Conservation (phyloP, 2,113 vertebrate genomes). For the Mustela nigripes region DNA sequence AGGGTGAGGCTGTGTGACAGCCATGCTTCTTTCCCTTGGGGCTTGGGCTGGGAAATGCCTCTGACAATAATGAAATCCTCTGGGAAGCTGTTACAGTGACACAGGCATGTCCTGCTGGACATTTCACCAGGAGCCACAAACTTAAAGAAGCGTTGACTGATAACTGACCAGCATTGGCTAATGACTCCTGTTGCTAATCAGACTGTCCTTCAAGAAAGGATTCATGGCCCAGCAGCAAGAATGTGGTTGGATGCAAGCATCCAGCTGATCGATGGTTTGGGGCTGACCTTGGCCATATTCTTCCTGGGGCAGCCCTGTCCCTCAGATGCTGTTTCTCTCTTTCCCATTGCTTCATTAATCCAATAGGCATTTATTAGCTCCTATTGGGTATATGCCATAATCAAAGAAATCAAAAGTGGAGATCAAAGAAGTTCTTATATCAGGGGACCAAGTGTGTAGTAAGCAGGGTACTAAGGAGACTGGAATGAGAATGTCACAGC, state of each 20-base stretch:
- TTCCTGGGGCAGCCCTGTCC: background rate
- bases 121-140: background rate
- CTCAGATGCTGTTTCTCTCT: background rate
- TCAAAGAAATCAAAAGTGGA: background rate
- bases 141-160: background rate
- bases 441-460: background rate
- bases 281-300: background rate
- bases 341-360: background rate
- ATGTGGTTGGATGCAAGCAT: background rate
- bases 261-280: background rate
- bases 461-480: background rate
- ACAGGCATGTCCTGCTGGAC: background rate
- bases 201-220: background rate
- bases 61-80: slow-evolving; percentile 1
- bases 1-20: slow-evolving; percentile 31
- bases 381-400: background rate
- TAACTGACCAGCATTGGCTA: background rate
- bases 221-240: rapidly evolving
- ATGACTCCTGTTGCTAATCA: background rate
- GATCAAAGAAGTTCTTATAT: background rate
- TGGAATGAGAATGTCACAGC: background rate
- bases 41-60: background rate
- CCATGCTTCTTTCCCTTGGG: background rate
- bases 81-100: background rate
- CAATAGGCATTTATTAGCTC: background rate